Conservation (phyloP, 2,888 invertebrate genomes). For the Creontiades dilutus region DNA sequence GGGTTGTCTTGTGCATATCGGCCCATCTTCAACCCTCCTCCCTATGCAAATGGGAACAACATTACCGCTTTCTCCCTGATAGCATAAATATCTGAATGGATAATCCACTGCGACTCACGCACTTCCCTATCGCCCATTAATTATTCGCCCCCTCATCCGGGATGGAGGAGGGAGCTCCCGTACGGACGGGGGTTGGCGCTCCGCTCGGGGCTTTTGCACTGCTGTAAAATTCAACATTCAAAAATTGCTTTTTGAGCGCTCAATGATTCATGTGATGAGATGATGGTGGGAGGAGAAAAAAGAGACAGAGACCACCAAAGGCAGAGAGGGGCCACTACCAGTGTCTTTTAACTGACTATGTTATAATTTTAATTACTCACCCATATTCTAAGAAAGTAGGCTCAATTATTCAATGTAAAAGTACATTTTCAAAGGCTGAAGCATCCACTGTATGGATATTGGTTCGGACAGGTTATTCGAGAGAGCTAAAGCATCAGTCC, state of each 20-base stretch:
- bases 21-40: constrained; percentile 65
- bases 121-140: constrained; percentile 65
- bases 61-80: constrained; percentile 62
- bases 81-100: constrained; percentile 69
- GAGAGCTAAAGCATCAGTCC: too few relatives aligned
- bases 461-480: too few relatives aligned
- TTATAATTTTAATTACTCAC: too few relatives aligned
- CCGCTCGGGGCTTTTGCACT: constrained; percentile 11
- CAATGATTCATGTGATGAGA: constrained; percentile 42
- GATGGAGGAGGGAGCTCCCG: not conserved
- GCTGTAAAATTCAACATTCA: constrained; percentile 31
- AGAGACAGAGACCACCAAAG: not conserved
- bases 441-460: too few relatives aligned
- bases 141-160: constrained; percentile 45
- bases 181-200: not conserved
- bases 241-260: constrained; percentile 48
- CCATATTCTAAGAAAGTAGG: too few relatives aligned
- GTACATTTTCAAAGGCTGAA: too few relatives aligned
- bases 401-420: too few relatives aligned
- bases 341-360: not conserved
- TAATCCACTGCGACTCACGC: constrained; percentile 67
- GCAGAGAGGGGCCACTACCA: not conserved
- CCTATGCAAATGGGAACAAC: constrained; percentile 67
- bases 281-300: not conserved
- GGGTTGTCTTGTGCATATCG: constrained; percentile 68